phyloP scores from a whole-genome alignment of 2,797 vertebrate genomes.

The Gastrophryne carolinensis region DNA sequence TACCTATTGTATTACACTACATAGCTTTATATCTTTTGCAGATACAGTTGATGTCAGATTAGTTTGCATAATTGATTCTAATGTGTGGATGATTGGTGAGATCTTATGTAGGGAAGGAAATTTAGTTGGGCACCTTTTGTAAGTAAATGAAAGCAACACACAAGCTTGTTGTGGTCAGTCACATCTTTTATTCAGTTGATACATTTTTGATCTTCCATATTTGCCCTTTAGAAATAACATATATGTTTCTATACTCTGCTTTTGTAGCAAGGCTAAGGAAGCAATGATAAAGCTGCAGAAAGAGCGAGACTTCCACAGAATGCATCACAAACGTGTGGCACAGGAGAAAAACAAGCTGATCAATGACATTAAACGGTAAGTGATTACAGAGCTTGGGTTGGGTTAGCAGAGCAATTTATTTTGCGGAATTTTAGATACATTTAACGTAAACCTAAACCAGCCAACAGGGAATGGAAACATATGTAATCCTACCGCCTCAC shows the following conservation, averaged over 20 bases:
- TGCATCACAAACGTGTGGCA: slow-evolving; percentile 77
- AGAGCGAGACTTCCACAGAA: slow-evolving; percentile 77
- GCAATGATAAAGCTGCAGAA: slow-evolving; percentile 73
- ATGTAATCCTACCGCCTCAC: too few species aligned
- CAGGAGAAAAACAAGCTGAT: slow-evolving; percentile 83
- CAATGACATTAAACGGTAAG: slow-evolving; percentile 77
- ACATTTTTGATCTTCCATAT: background rate
- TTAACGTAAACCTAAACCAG: too few species aligned
- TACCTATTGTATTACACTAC: too few species aligned
- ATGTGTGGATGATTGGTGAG: too few species aligned
- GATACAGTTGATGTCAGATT: too few species aligned
- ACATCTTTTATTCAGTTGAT: background rate
- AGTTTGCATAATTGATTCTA: too few species aligned
- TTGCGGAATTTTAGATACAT: too few species aligned
- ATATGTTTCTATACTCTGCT: slow-evolving; percentile 1
- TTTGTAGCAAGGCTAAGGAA: slow-evolving; percentile 68
- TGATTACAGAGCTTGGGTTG: background rate
- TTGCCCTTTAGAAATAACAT: slow-evolving; percentile 31
- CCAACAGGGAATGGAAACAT: too few species aligned
- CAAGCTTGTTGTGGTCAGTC: background rate
- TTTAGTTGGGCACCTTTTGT: too few species aligned
- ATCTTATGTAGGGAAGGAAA: too few species aligned
- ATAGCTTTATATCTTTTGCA: too few species aligned
- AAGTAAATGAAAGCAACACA: background rate
- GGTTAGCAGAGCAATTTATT: background rate